Conservation (phyloP, 2,888 invertebrate species). For the Smittia sp. region DNA sequence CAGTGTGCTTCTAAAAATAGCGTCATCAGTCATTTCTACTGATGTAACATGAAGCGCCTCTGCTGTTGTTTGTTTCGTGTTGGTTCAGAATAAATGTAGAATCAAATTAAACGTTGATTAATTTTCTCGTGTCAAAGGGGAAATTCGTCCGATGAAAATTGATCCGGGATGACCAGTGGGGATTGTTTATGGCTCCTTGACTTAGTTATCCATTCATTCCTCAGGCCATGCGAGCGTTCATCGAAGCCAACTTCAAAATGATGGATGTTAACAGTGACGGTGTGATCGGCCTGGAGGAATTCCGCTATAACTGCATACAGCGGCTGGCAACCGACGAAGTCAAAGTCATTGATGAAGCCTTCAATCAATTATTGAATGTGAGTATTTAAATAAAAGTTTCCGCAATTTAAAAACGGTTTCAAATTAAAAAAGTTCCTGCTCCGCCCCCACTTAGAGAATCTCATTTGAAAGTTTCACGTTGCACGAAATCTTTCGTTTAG, state of each 20-base stretch:
- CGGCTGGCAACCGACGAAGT: slow-evolving; percentile 76
- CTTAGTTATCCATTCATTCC: not conserved
- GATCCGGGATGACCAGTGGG: not conserved
- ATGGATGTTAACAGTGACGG: slow-evolving; percentile 79
- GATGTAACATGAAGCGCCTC: not conserved
- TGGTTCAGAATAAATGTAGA: not conserved
- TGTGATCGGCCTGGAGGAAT: slow-evolving; percentile 75
- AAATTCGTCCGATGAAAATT: not conserved
- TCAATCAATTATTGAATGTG: slow-evolving; percentile 71
- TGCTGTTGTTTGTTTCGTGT: not conserved
- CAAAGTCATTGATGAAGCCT: slow-evolving; percentile 73
- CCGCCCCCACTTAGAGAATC: not conserved
- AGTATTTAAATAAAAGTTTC: slow-evolving; percentile 49
- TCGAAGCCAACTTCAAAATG: slow-evolving; percentile 78
- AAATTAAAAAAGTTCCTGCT: not conserved
- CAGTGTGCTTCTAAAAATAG: not conserved
- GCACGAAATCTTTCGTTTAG: not conserved
- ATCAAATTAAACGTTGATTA: slow-evolving; percentile 18
- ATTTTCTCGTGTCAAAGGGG: slow-evolving; percentile 12
- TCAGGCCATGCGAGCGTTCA: slow-evolving; percentile 77
- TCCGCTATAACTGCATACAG: slow-evolving; percentile 76
- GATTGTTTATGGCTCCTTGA: not conserved
- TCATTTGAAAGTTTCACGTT: not conserved
- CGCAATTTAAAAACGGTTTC: too few species aligned
- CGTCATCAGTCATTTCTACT: not conserved